Conservation (phyloP, 2,888 invertebrate species). For the Scotopteryx bipunctaria region DNA sequence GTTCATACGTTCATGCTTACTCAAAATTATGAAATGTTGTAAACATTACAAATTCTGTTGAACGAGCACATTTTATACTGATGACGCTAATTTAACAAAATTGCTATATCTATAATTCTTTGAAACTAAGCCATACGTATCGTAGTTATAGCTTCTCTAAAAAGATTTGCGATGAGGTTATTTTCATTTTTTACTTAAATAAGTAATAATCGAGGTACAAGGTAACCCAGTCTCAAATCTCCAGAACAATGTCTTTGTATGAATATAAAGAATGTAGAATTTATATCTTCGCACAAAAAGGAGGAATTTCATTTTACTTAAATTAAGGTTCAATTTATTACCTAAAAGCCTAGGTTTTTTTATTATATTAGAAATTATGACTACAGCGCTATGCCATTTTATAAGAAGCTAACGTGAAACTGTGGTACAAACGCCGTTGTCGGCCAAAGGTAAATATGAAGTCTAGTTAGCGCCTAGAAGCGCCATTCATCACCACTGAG, state of each 20-base stretch:
- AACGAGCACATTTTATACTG: no score
- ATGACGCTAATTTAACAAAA: no score
- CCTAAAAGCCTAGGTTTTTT: slow-evolving; percentile 14
- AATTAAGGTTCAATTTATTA: slow-evolving; percentile 22
- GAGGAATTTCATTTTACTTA: slow-evolving; percentile 19
- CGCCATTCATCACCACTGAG: no score
- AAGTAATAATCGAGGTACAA: not conserved
- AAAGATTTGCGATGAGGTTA: no score
- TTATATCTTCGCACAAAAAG: slow-evolving; percentile 8
- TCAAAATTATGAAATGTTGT: no score
- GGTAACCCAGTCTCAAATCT: not conserved
- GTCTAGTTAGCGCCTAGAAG: no score
- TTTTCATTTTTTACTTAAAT: not conserved
- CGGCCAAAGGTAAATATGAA: no score
- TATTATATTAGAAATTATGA: slow-evolving; percentile 8
- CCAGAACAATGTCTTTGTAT: slow-evolving; percentile 10
- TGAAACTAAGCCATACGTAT: no score
- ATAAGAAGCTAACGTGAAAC: not conserved
- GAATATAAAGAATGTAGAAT: slow-evolving; percentile 11
- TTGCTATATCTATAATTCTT: no score
- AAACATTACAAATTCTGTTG: no score
- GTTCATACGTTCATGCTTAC: not conserved
- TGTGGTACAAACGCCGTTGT: not conserved
- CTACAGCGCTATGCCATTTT: slow-evolving; percentile 1
- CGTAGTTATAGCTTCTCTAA: no score